Evolutionary conservation across 2,888 invertebrate species (phyloP).

Genomic region (Phragmatobia fuliginosa): DNA sequence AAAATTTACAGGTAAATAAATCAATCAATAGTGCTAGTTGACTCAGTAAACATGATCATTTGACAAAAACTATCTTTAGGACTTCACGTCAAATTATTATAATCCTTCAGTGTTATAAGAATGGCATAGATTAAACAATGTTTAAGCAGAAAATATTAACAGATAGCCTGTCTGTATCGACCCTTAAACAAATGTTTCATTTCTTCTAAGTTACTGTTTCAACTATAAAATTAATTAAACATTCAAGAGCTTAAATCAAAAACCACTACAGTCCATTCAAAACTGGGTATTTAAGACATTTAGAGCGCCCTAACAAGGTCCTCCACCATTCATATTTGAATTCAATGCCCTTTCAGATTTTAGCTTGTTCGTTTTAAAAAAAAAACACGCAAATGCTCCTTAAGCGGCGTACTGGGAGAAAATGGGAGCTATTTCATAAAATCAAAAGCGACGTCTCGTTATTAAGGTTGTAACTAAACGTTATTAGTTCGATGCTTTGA

Average conservation of each 20-base stretch:
- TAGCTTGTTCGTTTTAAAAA: slow-evolving; percentile 78
- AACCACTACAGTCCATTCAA: slow-evolving; percentile 54
- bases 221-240: slow-evolving; percentile 62
- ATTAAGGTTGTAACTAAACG: slow-evolving; percentile 65
- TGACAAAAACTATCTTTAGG: not conserved
- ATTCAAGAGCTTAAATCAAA: slow-evolving; percentile 58
- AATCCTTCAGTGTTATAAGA: no score
- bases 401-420: slow-evolving; percentile 55
- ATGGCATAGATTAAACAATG: no score
- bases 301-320: slow-evolving; percentile 78
- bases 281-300: slow-evolving; percentile 75
- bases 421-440: slow-evolving; percentile 70
- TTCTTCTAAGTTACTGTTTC: slow-evolving; percentile 53
- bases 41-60: not conserved
- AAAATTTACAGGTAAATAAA: no score
- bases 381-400: slow-evolving; percentile 71
- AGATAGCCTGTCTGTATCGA: no score
- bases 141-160: no score
- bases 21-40: no score
- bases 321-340: slow-evolving; percentile 74
- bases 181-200: not conserved
- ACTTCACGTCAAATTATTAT: not conserved
- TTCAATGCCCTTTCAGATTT: slow-evolving; percentile 68
- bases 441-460: slow-evolving; percentile 65
- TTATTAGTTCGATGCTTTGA: slow-evolving; percentile 46